phyloP scores from a whole-genome alignment of 2,113 vertebrate genomes.

The Ceratotherium simum region DNA sequence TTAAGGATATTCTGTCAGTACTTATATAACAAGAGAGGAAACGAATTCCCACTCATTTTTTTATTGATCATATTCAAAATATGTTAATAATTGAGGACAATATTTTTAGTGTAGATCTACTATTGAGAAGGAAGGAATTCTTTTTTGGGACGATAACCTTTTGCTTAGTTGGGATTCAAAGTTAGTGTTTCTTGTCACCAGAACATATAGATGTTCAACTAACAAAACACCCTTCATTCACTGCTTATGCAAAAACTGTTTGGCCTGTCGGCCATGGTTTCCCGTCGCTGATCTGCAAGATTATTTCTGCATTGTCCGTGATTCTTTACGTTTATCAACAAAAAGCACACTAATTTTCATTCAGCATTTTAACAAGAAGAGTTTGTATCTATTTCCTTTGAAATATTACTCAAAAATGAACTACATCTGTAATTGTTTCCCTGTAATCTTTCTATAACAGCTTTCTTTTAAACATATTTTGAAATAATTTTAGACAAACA shows the following conservation, averaged over 20 bases:
- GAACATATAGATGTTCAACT: neutral
- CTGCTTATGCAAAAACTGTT: neutral
- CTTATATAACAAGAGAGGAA: neutral
- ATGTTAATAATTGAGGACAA: neutral
- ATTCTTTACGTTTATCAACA: conserved; percentile 42
- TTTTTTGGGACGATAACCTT: neutral
- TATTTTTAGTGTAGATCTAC: conserved; percentile 23
- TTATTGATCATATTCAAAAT: conserved; percentile 32
- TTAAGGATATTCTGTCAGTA: neutral
- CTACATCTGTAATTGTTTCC: neutral
- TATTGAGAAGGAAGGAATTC: conserved; percentile 44
- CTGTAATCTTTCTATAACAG: neutral
- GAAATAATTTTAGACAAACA: conserved; percentile 10
- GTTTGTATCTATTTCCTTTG: neutral
- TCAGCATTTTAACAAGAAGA: conserved; percentile 18
- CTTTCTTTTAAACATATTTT: conserved; percentile 16
- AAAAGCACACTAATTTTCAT: neutral
- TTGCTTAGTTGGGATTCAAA: neutral
- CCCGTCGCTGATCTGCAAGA: neutral
- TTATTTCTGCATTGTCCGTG: conserved; percentile 31
- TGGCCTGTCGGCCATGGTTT: neutral
- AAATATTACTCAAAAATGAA: conserved; percentile 24
- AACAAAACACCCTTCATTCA: neutral
- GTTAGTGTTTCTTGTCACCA: neutral
- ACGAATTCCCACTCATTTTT: neutral